Percentiles rank a stretch among this genome's conserved stretches.
phyloP scores from a whole-genome alignment of 2,797 vertebrate species.

The Babyrousa celebensis region DNA sequence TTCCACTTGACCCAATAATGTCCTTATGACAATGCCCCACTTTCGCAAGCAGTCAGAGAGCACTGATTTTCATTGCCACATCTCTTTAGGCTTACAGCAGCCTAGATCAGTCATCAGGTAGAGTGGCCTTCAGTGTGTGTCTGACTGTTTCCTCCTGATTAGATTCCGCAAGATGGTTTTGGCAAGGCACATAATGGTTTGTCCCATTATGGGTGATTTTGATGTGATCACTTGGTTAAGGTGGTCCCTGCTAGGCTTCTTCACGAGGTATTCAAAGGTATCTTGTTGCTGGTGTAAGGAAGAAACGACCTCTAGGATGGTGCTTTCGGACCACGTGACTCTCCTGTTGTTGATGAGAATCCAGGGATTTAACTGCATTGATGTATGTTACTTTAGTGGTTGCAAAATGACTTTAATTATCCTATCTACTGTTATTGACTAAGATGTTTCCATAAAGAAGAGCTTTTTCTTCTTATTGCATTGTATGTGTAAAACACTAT shows the following conservation, averaged over 20 bases:
- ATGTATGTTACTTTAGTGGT: neutral
- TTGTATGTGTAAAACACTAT: neutral
- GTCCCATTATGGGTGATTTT: neutral
- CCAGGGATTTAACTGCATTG: neutral
- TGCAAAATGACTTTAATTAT: conserved; percentile 24
- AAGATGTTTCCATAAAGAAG: neutral
- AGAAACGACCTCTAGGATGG: neutral
- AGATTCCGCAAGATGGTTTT: neutral
- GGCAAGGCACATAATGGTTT: neutral
- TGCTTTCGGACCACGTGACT: neutral
- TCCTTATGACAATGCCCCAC: neutral
- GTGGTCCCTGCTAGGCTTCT: neutral
- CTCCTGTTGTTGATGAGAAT: neutral
- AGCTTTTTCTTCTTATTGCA: neutral
- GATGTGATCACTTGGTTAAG: neutral
- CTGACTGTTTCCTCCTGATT: neutral
- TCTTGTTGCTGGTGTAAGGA: neutral
- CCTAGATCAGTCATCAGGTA: neutral
- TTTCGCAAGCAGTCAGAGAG: neutral
- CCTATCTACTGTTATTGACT: neutral
- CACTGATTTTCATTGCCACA: neutral
- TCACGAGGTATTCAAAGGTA: neutral
- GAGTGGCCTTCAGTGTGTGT: neutral
- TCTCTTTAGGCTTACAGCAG: neutral
- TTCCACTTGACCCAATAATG: neutral